Evolutionary conservation across 2,797 vertebrate species (phyloP).

Genomic region (Bucorvus abyssinicus): DNA sequence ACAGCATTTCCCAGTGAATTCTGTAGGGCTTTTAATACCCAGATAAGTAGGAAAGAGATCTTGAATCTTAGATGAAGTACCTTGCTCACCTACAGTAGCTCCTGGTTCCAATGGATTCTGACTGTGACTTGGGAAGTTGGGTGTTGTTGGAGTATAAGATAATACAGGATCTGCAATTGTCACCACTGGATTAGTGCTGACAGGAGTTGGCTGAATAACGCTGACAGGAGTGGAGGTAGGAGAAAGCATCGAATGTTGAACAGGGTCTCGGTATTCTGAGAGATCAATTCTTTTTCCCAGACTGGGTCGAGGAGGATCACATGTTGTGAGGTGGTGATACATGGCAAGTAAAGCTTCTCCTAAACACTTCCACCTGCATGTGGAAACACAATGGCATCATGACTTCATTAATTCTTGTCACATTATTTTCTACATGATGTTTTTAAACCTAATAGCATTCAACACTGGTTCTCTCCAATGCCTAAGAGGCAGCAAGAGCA

Average conservation of each 20-base stretch:
- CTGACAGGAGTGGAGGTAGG: slow-evolving; percentile 58
- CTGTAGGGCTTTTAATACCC: not conserved
- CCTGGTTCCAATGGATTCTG: slow-evolving; percentile 80
- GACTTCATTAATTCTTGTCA: not conserved
- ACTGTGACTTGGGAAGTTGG: slow-evolving; percentile 75
- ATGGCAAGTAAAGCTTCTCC: slow-evolving; percentile 92
- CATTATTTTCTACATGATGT: not conserved
- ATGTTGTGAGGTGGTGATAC: slow-evolving; percentile 91
- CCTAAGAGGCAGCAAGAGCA: not conserved
- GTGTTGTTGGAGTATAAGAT: slow-evolving; percentile 54
- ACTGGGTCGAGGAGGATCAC: slow-evolving; percentile 88
- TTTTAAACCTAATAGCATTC: not conserved
- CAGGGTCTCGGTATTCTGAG: slow-evolving; percentile 86
- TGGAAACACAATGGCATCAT: not conserved
- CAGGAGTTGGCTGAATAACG: slow-evolving; percentile 76
- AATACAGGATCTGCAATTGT: slow-evolving; percentile 64
- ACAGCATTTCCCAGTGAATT: not conserved
- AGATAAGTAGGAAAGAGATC: not conserved
- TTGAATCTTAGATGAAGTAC: slow-evolving; percentile 27
- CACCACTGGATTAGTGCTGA: slow-evolving; percentile 47
- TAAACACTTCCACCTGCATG: slow-evolving; percentile 90
- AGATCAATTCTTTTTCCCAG: slow-evolving; percentile 91
- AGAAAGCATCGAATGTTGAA: slow-evolving; percentile 63
- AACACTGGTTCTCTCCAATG: not conserved
- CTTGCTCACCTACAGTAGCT: slow-evolving; percentile 72